Conservation (phyloP, 2,113 vertebrate genomes). For the Phoenicopterus ruber region DNA sequence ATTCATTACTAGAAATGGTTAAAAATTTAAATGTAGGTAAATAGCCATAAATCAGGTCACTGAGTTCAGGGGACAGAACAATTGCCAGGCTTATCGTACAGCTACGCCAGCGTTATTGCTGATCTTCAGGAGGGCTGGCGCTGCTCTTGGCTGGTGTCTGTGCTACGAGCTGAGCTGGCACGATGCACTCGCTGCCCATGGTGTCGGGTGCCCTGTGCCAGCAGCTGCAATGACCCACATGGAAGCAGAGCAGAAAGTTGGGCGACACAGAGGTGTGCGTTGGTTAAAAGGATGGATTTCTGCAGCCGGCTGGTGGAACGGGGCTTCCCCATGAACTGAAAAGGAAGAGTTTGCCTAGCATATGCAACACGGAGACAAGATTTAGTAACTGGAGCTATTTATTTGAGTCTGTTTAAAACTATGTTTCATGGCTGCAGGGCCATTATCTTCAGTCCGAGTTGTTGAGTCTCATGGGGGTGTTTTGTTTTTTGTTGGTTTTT, state of each 20-base stretch:
- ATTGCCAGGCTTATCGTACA: not conserved
- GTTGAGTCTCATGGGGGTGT: not conserved
- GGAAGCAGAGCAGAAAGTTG: not conserved
- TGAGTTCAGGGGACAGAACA: not conserved
- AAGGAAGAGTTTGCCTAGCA: not conserved
- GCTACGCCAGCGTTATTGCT: not conserved
- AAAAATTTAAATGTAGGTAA: not conserved
- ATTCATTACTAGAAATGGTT: not conserved
- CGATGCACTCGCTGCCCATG: rapidly evolving
- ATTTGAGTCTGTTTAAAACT: not conserved
- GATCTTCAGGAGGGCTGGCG: not conserved
- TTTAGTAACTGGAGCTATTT: not conserved
- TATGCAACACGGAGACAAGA: not conserved
- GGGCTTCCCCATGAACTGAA: not conserved
- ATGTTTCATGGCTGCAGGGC: not conserved
- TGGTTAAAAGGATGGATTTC: not conserved
- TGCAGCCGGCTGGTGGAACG: not conserved
- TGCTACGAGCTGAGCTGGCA: not conserved
- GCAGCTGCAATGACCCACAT: not conserved
- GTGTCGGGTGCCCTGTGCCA: not conserved
- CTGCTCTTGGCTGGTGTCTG: not conserved
- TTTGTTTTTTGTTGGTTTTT: not conserved
- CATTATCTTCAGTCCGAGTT: conserved; percentile 1
- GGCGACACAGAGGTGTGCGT: not conserved
- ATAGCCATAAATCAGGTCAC: not conserved